Conservation (phyloP, 2,888 invertebrate genomes). For the Drosophila algonquin region DNA sequence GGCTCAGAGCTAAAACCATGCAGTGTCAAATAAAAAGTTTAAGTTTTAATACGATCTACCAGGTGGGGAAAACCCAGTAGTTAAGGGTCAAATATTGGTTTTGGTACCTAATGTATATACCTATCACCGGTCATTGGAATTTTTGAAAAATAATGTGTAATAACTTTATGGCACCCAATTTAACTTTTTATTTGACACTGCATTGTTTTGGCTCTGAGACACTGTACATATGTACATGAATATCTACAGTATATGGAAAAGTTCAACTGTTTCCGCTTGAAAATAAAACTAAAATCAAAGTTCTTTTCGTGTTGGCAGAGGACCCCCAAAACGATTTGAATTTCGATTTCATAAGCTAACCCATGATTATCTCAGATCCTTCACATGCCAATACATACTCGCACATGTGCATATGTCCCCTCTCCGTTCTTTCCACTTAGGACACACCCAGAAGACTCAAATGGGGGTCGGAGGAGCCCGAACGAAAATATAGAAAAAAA, state of each 20-base stretch:
- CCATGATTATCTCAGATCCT: constrained; percentile 61
- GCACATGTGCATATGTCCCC: neutral
- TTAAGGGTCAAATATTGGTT: too few species aligned
- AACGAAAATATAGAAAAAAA: constrained; percentile 28
- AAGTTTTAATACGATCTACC: too few species aligned
- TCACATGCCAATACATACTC: constrained; percentile 18
- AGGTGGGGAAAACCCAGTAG: too few species aligned
- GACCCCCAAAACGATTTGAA: constrained; percentile 26
- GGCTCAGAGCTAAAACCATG: too few species aligned
- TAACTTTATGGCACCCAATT: too few species aligned
- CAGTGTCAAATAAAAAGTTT: too few species aligned
- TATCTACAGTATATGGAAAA: neutral
- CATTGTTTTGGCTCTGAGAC: too few species aligned
- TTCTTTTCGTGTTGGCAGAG: neutral
- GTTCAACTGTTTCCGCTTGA: neutral
- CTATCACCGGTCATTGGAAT: too few species aligned
- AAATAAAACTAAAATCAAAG: neutral
- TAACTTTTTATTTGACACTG: too few species aligned
- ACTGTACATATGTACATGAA: too few species aligned
- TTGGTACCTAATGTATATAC: too few species aligned
- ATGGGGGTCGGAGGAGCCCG: constrained; percentile 36
- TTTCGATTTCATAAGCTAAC: constrained; percentile 53
- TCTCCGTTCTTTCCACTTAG: constrained; percentile 18
- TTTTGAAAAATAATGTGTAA: too few species aligned
- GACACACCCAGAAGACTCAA: constrained; percentile 50